phyloP scores from a whole-genome alignment of 2,797 vertebrate genomes.

The Artibeus jamaicensis region DNA sequence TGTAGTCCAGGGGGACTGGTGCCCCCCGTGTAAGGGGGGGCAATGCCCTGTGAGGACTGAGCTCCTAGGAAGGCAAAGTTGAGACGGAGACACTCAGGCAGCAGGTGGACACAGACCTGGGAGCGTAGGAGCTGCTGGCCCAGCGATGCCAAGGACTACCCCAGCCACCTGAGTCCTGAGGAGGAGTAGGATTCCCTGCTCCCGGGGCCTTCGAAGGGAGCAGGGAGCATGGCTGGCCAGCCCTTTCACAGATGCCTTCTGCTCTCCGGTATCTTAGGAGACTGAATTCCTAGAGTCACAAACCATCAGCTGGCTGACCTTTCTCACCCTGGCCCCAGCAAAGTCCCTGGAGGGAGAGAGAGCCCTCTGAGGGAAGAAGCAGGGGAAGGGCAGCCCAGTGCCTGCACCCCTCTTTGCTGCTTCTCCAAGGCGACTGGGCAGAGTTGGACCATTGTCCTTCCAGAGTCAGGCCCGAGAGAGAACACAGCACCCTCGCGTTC shows the following conservation, averaged over 20 bases:
- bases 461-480: background rate
- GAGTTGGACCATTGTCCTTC: rapidly evolving
- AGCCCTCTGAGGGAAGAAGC: too few species aligned
- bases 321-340: too few species aligned
- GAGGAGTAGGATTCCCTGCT: too few species aligned
- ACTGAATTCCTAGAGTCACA: background rate
- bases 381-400: too few species aligned
- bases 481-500: rapidly evolving
- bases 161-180: too few species aligned
- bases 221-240: rapidly evolving
- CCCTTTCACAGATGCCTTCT: too few species aligned
- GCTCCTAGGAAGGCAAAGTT: rapidly evolving
- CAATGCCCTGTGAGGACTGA: rapidly evolving
- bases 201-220: rapidly evolving
- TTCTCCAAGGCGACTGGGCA: too few species aligned
- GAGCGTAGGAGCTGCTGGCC: rapidly evolving
- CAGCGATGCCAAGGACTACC: rapidly evolving
- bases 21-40: too few species aligned
- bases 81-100: rapidly evolving
- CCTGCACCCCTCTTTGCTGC: too few species aligned
- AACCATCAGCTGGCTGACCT: too few species aligned
- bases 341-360: too few species aligned
- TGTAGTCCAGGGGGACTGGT: rapidly evolving
- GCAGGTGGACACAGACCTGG: rapidly evolving
- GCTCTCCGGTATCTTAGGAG: background rate